Evolutionary conservation across 2,113 vertebrate species (phyloP).

Genomic region (Elephantulus edwardii): DNA sequence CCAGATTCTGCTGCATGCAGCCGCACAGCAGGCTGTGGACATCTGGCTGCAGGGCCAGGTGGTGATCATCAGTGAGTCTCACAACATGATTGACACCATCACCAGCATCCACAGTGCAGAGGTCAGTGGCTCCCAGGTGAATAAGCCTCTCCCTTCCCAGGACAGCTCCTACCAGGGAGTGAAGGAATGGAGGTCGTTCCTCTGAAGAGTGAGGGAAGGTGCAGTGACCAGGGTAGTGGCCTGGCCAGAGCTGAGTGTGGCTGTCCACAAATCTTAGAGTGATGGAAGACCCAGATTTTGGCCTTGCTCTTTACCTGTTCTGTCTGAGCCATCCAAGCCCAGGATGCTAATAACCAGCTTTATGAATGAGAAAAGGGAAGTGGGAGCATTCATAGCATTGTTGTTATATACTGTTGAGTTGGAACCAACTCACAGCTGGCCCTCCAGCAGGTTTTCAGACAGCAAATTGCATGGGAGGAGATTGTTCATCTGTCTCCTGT

Average conservation of each 20-base stretch:
- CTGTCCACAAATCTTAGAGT: neutral
- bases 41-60: slow-evolving; percentile 95
- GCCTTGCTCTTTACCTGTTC: neutral
- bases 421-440: too few relatives aligned
- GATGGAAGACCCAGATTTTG: neutral
- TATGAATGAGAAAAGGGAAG: neutral
- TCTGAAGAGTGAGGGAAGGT: neutral
- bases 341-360: neutral
- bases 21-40: slow-evolving; percentile 91
- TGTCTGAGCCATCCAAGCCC: neutral
- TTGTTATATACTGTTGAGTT: too few relatives aligned
- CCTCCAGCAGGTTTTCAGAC: too few relatives aligned
- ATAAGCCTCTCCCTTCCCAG: neutral
- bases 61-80: slow-evolving; percentile 95
- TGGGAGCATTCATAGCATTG: fast-evolving
- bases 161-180: fast-evolving
- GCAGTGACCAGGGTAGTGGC: neutral
- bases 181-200: neutral
- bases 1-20: slow-evolving; percentile 94
- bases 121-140: slow-evolving; percentile 93
- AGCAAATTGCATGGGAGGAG: too few relatives aligned
- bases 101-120: slow-evolving; percentile 91
- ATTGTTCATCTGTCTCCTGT: too few relatives aligned
- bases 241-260: neutral
- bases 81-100: slow-evolving; percentile 97